phyloP scores from a whole-genome alignment of 53 echinoderm and acorn worm genomes.

The Holothuria leucospilota region DNA sequence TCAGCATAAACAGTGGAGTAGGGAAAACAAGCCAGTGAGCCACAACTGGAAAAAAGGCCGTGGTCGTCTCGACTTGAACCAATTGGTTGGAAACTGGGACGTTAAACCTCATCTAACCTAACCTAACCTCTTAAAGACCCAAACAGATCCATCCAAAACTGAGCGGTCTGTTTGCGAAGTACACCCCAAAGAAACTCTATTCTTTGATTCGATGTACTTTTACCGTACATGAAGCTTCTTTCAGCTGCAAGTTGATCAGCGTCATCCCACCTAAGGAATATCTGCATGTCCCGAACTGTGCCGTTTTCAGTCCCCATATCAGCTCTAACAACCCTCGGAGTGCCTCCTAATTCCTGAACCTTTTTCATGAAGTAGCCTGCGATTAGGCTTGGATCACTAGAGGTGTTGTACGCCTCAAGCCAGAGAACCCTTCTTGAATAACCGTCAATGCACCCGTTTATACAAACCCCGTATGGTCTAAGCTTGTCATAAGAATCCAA shows the following conservation, averaged over 20 bases:
- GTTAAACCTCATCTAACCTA: no score
- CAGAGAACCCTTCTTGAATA: background rate
- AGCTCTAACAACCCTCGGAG: background rate
- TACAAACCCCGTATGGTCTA: background rate
- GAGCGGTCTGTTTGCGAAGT: background rate
- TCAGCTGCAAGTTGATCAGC: background rate
- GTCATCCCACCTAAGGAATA: background rate
- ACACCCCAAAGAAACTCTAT: background rate
- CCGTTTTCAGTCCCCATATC: constrained; percentile 2
- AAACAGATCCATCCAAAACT: background rate
- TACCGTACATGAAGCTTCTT: background rate
- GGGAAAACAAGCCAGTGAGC: no score
- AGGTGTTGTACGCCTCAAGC: no score
- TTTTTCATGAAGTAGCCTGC: background rate
- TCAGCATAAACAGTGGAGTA: no score
- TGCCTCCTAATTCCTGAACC: background rate
- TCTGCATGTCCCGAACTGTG: background rate
- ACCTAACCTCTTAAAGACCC: background rate
- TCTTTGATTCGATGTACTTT: background rate
- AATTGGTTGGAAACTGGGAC: no score
- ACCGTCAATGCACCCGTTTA: background rate
- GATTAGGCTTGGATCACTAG: no score
- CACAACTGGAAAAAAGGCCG: no score
- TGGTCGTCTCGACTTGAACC: no score
- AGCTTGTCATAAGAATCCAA: background rate